A percentile compares a stretch with the other conserved stretches of the same genome.
Conservation (phyloP, 2,888 invertebrate genomes). For the Drosophila paranaensis region DNA sequence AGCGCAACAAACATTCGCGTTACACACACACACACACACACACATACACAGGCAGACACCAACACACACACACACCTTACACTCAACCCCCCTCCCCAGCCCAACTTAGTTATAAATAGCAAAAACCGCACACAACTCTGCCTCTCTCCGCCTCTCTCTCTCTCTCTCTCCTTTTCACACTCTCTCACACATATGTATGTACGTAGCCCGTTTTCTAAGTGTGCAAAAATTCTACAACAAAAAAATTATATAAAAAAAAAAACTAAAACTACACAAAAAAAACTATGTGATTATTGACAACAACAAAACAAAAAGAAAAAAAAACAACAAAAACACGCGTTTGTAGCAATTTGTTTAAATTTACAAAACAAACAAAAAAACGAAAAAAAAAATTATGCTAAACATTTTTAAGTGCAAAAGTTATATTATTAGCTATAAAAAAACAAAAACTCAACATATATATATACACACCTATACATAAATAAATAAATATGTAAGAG, state of each 20-base stretch:
- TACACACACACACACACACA: slow-evolving; percentile 10
- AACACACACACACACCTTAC: neutral
- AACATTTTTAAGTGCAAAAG: slow-evolving; percentile 68
- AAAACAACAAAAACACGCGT: slow-evolving; percentile 32
- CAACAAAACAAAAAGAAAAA: slow-evolving; percentile 1
- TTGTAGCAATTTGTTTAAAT: slow-evolving; percentile 49
- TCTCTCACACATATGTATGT: slow-evolving; percentile 8
- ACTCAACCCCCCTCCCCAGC: slow-evolving; percentile 1
- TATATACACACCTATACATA: slow-evolving; percentile 15
- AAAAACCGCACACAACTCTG: slow-evolving; percentile 1
- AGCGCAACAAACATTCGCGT: slow-evolving; percentile 53
- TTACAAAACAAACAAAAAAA: slow-evolving; percentile 31
- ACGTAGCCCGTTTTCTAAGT: slow-evolving; percentile 39
- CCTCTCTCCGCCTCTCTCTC: neutral
- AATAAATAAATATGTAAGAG: slow-evolving; percentile 24
- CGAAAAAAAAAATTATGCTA: slow-evolving; percentile 54
- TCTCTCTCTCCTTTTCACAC: neutral
- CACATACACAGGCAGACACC: neutral
- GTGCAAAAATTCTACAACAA: slow-evolving; percentile 30
- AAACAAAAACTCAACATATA: slow-evolving; percentile 46
- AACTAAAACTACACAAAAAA: slow-evolving; percentile 33
- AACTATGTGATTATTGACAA: slow-evolving; percentile 49
- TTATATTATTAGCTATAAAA: slow-evolving; percentile 59
- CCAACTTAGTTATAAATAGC: slow-evolving; percentile 12
- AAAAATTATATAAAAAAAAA: slow-evolving; percentile 19